phyloP scores from a whole-genome alignment of 1,140 invertebrate genomes.

The Drosophila persimilis region DNA sequence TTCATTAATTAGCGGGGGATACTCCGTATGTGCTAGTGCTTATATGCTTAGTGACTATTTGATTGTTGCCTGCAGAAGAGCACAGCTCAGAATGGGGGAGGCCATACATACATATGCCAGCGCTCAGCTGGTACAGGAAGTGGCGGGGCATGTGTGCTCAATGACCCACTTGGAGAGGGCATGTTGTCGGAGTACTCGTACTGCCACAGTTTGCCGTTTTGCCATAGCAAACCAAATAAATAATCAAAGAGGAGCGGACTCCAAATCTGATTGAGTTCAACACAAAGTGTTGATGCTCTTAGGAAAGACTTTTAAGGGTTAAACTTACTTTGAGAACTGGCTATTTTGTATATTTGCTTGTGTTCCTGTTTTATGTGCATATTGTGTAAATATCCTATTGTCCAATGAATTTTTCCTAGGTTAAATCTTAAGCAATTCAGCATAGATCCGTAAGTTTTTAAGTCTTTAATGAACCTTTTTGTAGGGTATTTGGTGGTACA shows the following conservation, averaged over 20 bases:
- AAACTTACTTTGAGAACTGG: not conserved
- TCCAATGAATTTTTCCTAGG: not conserved
- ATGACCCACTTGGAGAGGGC: constrained; percentile 56
- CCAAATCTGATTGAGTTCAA: no score
- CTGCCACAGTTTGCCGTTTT: constrained; percentile 22
- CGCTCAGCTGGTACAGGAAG: constrained; percentile 6
- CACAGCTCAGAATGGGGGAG: not conserved
- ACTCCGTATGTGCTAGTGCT: constrained; percentile 41
- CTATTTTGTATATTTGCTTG: not conserved
- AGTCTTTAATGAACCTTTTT: not conserved
- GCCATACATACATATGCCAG: constrained; percentile 21
- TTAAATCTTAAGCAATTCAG: not conserved
- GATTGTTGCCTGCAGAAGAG: constrained; percentile 31
- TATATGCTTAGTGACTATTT: constrained; percentile 52
- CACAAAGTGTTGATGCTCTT: constrained; percentile 28
- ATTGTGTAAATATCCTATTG: not conserved
- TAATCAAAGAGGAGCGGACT: constrained; percentile 5
- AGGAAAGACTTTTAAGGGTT: not conserved
- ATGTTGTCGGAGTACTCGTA: constrained; percentile 16
- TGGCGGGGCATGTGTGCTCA: constrained; percentile 27
- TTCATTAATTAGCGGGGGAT: constrained; percentile 66
- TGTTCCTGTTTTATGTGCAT: no score
- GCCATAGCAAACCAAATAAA: constrained; percentile 27
- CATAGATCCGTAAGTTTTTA: no score
- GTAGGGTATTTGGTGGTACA: constrained; percentile 4